A percentile compares a stretch with the other conserved stretches of the same genome.
phyloP scores from a whole-genome alignment of 2,113 vertebrate genomes.

The Epinephelus moara region DNA sequence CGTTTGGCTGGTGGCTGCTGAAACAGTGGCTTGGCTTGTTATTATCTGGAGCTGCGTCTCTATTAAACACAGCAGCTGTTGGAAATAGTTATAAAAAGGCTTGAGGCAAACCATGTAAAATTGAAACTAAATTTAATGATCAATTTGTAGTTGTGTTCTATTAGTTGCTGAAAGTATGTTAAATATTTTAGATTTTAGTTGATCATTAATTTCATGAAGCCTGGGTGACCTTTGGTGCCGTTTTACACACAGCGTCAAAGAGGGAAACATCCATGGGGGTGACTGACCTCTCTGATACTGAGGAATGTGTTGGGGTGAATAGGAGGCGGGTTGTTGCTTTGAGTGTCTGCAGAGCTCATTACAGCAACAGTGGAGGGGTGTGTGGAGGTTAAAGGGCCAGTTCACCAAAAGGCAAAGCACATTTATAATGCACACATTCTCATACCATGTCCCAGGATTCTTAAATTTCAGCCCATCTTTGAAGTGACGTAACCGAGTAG shows the following conservation, averaged over 20 bases:
- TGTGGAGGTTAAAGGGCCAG: conserved; percentile 59
- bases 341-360: conserved; percentile 68
- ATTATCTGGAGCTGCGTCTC: conserved; percentile 11
- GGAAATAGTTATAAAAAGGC: background rate
- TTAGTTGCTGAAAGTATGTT: background rate
- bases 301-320: conserved; percentile 78
- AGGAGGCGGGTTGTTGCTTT: conserved; percentile 58
- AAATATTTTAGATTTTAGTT: background rate
- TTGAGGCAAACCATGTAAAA: background rate
- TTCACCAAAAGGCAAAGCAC: conserved; percentile 36
- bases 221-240: background rate
- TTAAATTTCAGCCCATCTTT: conserved; percentile 20
- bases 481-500: background rate
- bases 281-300: conserved; percentile 46
- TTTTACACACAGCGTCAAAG: background rate
- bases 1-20: conserved; percentile 10
- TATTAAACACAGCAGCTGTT: background rate
- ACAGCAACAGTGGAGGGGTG: conserved; percentile 58
- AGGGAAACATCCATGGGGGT: background rate
- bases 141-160: background rate
- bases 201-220: background rate
- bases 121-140: background rate
- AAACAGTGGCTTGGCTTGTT: conserved; percentile 20
- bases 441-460: conserved; percentile 7
- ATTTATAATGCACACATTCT: conserved; percentile 24